Evolutionary conservation across 2,888 invertebrate genomes (phyloP).

Genomic region (Eristalis arbustorum): DNA sequence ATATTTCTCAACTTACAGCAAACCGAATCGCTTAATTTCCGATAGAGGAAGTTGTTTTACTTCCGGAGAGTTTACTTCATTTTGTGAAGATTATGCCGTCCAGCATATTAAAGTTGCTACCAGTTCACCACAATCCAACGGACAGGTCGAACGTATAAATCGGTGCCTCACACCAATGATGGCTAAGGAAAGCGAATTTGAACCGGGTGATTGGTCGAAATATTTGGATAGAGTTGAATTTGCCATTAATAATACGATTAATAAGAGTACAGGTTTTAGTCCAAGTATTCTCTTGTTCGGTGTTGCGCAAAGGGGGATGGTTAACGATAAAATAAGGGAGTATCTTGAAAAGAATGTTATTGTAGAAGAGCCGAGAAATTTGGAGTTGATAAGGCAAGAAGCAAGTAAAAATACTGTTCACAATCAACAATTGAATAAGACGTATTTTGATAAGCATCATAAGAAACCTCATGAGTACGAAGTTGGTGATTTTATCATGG

Average conservation of each 20-base stretch:
- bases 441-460: slow-evolving; percentile 35
- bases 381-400: slow-evolving; percentile 21
- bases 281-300: slow-evolving; percentile 73
- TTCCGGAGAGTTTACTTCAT: no score
- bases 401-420: slow-evolving; percentile 64
- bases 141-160: no score
- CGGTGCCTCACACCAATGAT: no score
- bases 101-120: no score
- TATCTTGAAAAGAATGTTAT: no score
- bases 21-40: no score
- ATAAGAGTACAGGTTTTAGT: slow-evolving; percentile 72
- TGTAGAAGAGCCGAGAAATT: slow-evolving; percentile 3
- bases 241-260: slow-evolving; percentile 72
- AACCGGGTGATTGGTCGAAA: no score
- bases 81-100: no score
- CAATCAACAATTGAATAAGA: slow-evolving; percentile 70
- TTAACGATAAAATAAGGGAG: slow-evolving; percentile 56
- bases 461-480: slow-evolving; percentile 64
- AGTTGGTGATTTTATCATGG: slow-evolving; percentile 63
- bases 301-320: slow-evolving; percentile 71
- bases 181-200: no score
- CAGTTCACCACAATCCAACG: no score
- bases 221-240: slow-evolving; percentile 68
- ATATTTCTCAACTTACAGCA: no score
- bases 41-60: no score